Conservation (phyloP, 2,888 invertebrate species). For the Beris morrisii region DNA sequence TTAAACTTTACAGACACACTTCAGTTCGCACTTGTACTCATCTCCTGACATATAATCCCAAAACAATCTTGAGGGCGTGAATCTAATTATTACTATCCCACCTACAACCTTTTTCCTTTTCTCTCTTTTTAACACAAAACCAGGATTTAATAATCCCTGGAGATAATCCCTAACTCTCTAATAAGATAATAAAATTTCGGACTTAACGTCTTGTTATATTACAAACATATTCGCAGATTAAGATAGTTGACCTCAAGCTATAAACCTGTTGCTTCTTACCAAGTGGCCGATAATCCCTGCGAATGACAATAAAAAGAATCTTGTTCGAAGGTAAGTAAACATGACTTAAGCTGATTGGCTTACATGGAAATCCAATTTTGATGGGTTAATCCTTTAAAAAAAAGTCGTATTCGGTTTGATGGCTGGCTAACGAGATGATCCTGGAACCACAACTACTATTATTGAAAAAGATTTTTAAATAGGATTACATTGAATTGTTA, state of each 20-base stretch:
- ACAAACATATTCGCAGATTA: conserved; percentile 15
- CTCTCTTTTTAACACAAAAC: too few relatives aligned
- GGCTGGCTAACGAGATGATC: too few relatives aligned
- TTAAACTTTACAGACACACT: too few relatives aligned
- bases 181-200: conserved; percentile 5
- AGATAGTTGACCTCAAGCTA: conserved; percentile 5
- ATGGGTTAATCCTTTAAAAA: too few relatives aligned
- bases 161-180: conserved; percentile 16
- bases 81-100: conserved; percentile 13
- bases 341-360: conserved; percentile 20
- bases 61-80: neutral
- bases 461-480: too few relatives aligned
- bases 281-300: conserved; percentile 4
- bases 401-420: too few relatives aligned
- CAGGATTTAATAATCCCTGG: neutral
- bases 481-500: too few relatives aligned
- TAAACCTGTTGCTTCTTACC: conserved; percentile 1
- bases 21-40: too few relatives aligned
- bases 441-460: too few relatives aligned
- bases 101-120: neutral
- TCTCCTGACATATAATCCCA: too few relatives aligned
- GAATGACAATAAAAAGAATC: conserved; percentile 3
- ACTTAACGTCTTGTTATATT: conserved; percentile 7
- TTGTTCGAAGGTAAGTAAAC: conserved; percentile 2
- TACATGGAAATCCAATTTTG: conserved; percentile 24